Conservation (phyloP, 2,888 invertebrate genomes). For the Lithosia quadra region DNA sequence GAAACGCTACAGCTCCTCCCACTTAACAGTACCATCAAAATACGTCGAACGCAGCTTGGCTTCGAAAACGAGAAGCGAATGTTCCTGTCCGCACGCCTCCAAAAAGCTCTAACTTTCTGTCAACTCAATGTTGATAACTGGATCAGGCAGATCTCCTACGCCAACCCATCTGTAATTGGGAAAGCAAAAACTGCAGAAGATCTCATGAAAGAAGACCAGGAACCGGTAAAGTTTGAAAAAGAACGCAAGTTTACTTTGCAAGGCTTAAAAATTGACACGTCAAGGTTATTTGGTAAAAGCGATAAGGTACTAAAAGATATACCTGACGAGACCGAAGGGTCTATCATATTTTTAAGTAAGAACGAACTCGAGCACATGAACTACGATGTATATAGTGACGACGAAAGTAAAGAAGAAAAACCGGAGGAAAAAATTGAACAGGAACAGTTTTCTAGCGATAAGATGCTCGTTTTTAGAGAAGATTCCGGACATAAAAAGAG, state of each 20-base stretch:
- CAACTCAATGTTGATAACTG: constrained; percentile 88
- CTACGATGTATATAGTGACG: constrained; percentile 84
- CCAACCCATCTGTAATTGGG: constrained; percentile 72
- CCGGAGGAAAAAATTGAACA: constrained; percentile 74
- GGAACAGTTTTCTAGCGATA: constrained; percentile 79
- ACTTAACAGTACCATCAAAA: constrained; percentile 73
- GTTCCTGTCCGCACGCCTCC: constrained; percentile 88
- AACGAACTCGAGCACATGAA: constrained; percentile 89
- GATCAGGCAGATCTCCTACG: constrained; percentile 88
- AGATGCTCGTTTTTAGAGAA: constrained; percentile 84
- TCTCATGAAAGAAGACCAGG: constrained; percentile 84
- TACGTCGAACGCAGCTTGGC: constrained; percentile 87
- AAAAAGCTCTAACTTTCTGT: constrained; percentile 89
- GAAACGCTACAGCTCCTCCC: constrained; percentile 83
- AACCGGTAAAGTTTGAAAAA: constrained; percentile 83
- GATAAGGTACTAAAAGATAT: constrained; percentile 84
- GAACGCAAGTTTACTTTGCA: constrained; percentile 84
- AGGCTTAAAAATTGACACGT: constrained; percentile 82
- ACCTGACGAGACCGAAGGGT: constrained; percentile 88
- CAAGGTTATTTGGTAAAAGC: constrained; percentile 83
- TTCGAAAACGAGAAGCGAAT: constrained; percentile 88
- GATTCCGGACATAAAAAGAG: constrained; percentile 85
- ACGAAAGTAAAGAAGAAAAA: constrained; percentile 82
- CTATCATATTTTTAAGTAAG: constrained; percentile 90
- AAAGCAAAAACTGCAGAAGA: constrained; percentile 85